Conservation (phyloP, 2,797 vertebrate species). For the Allobates femoralis region DNA sequence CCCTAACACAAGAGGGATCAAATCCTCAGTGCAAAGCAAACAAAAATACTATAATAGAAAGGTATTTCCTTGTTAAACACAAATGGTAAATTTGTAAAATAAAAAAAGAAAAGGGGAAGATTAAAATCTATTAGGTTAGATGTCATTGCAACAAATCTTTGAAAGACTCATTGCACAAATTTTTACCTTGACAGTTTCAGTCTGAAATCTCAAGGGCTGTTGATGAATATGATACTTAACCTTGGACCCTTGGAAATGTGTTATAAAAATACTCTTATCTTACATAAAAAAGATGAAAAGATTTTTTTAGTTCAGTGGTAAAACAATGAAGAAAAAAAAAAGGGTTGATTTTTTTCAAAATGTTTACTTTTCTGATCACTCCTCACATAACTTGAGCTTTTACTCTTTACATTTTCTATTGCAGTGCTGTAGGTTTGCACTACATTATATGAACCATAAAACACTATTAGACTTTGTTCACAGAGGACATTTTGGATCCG, state of each 20-base stretch:
- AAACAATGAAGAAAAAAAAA: not conserved
- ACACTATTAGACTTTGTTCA: not conserved
- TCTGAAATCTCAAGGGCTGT: slow-evolving; percentile 34
- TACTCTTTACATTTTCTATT: not conserved
- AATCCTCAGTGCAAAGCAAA: too few species aligned
- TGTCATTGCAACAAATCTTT: not conserved
- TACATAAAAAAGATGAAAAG: not conserved
- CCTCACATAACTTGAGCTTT: not conserved
- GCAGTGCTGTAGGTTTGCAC: not conserved
- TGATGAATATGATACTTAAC: slow-evolving; percentile 20
- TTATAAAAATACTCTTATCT: slow-evolving; percentile 46
- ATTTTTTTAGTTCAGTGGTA: not conserved
- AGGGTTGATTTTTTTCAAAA: not conserved
- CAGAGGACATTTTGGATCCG: too few species aligned
- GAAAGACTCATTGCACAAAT: not conserved
- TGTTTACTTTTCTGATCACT: not conserved
- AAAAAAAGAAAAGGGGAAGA: not conserved
- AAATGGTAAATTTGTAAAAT: not conserved
- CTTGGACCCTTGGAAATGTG: slow-evolving; percentile 33
- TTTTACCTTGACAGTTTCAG: not conserved
- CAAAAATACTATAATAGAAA: too few species aligned
- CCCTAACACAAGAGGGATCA: too few species aligned
- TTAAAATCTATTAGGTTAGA: not conserved
- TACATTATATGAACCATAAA: not conserved
- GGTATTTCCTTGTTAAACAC: too few species aligned